phyloP scores from a whole-genome alignment of 2,797 vertebrate genomes.

The Cynopterus sphinx region DNA sequence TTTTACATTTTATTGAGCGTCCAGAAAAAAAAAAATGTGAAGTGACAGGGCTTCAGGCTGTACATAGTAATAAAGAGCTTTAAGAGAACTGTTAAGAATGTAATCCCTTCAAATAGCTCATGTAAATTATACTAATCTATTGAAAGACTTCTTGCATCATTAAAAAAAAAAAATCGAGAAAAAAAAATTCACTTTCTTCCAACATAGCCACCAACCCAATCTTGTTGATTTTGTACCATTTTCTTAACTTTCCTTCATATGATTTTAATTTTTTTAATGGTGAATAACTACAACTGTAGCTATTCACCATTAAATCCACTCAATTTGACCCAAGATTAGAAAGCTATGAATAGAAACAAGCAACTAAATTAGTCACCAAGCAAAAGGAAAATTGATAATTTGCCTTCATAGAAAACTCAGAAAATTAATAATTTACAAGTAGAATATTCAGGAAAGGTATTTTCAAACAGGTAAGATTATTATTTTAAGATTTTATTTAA shows the following conservation, averaged over 20 bases:
- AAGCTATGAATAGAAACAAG: slow-evolving; percentile 42
- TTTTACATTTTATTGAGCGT: slow-evolving; percentile 11
- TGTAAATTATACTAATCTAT: slow-evolving; percentile 12
- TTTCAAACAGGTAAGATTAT: not conserved
- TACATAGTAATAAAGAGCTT: not conserved
- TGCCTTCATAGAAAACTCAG: slow-evolving; percentile 31
- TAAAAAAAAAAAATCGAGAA: not conserved
- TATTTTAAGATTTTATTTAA: not conserved
- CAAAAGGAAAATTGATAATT: not conserved
- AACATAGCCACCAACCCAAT: not conserved
- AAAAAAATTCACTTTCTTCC: slow-evolving; percentile 37
- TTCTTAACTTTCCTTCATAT: not conserved
- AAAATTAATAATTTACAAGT: slow-evolving; percentile 45
- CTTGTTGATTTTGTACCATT: slow-evolving; percentile 1
- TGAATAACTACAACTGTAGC: slow-evolving; percentile 43
- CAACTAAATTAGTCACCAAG: slow-evolving; percentile 27
- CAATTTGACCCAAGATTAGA: slow-evolving; percentile 2
- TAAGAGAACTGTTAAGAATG: not conserved
- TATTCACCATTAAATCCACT: slow-evolving; percentile 27
- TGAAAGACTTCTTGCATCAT: slow-evolving; percentile 1
- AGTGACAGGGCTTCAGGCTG: not conserved
- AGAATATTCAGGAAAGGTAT: slow-evolving; percentile 12
- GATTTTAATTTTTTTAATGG: not conserved
- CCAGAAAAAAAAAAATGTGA: not conserved
- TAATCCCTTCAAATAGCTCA: not conserved